Percentiles rank a stretch among this genome's conserved stretches.
These are phyloP conservation scores for Eulemur rufifrons DNA, from an alignment of 2,113 vertebrate genomes.

Conservation along the genomic window DNA sequence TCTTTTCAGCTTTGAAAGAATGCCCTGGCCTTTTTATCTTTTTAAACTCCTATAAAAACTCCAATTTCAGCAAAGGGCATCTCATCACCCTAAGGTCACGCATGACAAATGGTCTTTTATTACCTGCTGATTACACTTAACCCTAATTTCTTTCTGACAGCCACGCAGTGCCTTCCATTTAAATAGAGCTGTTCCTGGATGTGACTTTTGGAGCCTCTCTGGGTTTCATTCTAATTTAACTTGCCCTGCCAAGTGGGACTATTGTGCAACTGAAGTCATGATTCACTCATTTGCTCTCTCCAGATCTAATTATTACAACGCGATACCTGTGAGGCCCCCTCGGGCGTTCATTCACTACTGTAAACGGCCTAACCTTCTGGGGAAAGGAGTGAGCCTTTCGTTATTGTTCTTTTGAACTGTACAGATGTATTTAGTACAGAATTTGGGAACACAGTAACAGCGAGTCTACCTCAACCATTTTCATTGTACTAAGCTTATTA, in stretches of 20 bases:
- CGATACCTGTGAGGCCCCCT: background rate
- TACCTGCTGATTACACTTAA: slow-evolving; percentile 75
- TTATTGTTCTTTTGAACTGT: background rate
- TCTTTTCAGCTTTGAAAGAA: background rate
- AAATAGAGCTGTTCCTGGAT: slow-evolving; percentile 65
- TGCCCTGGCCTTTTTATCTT: background rate
- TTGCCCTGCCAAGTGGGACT: slow-evolving; percentile 48
- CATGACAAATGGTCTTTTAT: slow-evolving; percentile 76
- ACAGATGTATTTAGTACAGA: background rate
- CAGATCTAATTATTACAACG: slow-evolving; percentile 43
- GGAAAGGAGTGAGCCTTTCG: background rate
- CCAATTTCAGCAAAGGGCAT: slow-evolving; percentile 38
- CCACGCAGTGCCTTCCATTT: slow-evolving; percentile 16
- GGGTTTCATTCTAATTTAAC: slow-evolving; percentile 74
- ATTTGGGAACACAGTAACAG: background rate
- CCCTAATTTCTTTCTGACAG: slow-evolving; percentile 62
- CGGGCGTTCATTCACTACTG: background rate
- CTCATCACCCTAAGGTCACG: slow-evolving; percentile 68
- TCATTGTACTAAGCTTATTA: background rate
- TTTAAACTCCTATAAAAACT: slow-evolving; percentile 57
- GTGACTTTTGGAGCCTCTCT: slow-evolving; percentile 70
- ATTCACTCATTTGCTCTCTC: slow-evolving; percentile 63
- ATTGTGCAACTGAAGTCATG: slow-evolving; percentile 36
- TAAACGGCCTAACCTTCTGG: slow-evolving; percentile 3
- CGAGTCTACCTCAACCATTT: background rate